A percentile compares a stretch with the other conserved stretches of the same genome.
Conservation (phyloP, 1,140 invertebrate genomes). For the Elymnias hypermnestra region DNA sequence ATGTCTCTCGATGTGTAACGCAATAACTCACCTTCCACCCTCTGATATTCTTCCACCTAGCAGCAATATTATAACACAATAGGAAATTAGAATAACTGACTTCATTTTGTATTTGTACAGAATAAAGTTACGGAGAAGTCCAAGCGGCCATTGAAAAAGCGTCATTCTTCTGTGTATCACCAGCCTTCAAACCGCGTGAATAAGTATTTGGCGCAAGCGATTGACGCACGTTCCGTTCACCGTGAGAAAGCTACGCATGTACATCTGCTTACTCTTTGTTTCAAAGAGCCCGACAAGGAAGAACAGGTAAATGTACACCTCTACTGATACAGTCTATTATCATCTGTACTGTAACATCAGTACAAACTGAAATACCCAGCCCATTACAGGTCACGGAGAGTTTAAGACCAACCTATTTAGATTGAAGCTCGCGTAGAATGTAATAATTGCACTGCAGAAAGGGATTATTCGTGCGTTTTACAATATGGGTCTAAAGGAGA, state of each 20-base stretch:
- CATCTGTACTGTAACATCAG: too few relatives aligned
- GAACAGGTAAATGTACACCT: conserved; percentile 79
- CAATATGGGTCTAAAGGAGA: too few relatives aligned
- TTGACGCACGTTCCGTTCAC: conserved; percentile 92
- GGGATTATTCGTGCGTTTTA: too few relatives aligned
- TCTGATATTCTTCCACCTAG: neutral
- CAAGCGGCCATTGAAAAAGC: conserved; percentile 91
- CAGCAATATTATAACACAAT: neutral
- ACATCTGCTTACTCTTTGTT: conserved; percentile 88
- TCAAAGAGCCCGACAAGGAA: conserved; percentile 89
- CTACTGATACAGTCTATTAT: too few relatives aligned
- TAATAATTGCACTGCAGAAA: too few relatives aligned
- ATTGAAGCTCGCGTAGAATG: too few relatives aligned
- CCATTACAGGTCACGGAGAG: too few relatives aligned
- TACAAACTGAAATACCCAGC: too few relatives aligned
- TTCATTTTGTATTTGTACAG: conserved; percentile 67
- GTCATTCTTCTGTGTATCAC: conserved; percentile 89
- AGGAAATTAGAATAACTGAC: conserved; percentile 1
- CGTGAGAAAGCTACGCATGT: conserved; percentile 92
- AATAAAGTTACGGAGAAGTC: conserved; percentile 91
- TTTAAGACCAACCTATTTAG: too few relatives aligned
- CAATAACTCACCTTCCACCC: conserved; percentile 14
- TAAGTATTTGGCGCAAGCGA: conserved; percentile 93
- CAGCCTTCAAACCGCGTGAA: conserved; percentile 92
- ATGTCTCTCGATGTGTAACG: conserved; percentile 20